A percentile compares a stretch with the other conserved stretches of the same genome.
Evolutionary conservation across 2,888 invertebrate genomes (phyloP).

Genomic region (Mimas tiliae): DNA sequence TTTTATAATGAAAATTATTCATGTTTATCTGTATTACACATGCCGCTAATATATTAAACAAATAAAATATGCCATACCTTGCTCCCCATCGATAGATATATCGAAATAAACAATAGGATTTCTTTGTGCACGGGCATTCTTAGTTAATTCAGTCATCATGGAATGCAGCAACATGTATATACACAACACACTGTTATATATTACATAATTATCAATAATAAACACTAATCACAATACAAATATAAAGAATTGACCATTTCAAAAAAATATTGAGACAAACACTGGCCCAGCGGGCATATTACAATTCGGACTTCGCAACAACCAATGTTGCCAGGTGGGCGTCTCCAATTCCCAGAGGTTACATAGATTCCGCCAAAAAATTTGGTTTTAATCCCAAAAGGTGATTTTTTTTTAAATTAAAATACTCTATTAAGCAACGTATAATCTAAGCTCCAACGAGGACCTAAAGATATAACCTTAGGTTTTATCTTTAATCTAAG

Average conservation of each 20-base stretch:
- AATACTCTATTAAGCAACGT: too few relatives aligned
- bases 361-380: too few relatives aligned
- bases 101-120: constrained; percentile 90
- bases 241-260: not conserved
- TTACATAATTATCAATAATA: constrained; percentile 18
- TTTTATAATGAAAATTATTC: not conserved
- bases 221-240: constrained; percentile 14
- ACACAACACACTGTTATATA: not conserved
- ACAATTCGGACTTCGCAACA: not conserved
- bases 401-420: too few relatives aligned
- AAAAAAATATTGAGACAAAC: not conserved
- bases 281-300: too few relatives aligned
- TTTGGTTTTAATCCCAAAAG: too few relatives aligned
- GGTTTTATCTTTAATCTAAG: too few relatives aligned
- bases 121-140: constrained; percentile 53
- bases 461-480: too few relatives aligned
- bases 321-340: too few relatives aligned
- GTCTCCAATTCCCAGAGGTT: too few relatives aligned
- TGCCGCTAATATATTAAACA: not conserved
- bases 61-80: constrained; percentile 74
- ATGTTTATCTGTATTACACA: not conserved
- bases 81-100: constrained; percentile 87
- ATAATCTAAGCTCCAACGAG: too few relatives aligned
- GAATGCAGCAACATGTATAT: constrained; percentile 27
- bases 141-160: constrained; percentile 53